Evolutionary conservation across 35 echinoderm and acorn worm genomes (phyloP), one percentile per base, ranked within the genome.

Genomic region (Ptychodera flava): DNA sequence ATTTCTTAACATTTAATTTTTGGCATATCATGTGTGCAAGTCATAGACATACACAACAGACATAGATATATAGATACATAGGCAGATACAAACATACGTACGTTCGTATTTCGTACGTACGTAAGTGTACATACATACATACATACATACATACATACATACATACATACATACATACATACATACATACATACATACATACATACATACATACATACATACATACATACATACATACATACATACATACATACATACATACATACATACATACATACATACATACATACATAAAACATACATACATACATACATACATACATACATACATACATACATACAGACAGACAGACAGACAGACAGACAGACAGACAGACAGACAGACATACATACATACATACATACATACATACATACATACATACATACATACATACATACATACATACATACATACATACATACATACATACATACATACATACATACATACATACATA

Each of bases 241-340:
- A 64, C 22, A 64, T 64, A 64, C 22, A 64, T 64, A 64, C 22
- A 64, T 64, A 64, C 22, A 64, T 64, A 64, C 22, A 64, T 64
- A 64, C 22, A 64, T 64, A 64, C 22, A 64, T 64, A 64, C 22
- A 64, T 64, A 64, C 22, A 64, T 64, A 64, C 22, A 64, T 64
- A 64, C 45, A 64, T 64, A 64, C 45, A 64, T 64, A 64, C 22
- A 64, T 64, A 64, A 12, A 12, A 64, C 22, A 64, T 64, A 64
- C 22, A 64, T 22, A 64, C 22, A 64, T 64, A 64, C 45, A 64
- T 64, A 64, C 45, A 64, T 64, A 64, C 45, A 64, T 64, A 64
- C 45, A 64, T 64, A 64, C 45, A 64, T 64, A 64, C 45, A 64
- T 64, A 64, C 45, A 64, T 64, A 64, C 45, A 64, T 64, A 64